phyloP scores from a whole-genome alignment of 2,113 vertebrate species.

The Caranx melampygus region DNA sequence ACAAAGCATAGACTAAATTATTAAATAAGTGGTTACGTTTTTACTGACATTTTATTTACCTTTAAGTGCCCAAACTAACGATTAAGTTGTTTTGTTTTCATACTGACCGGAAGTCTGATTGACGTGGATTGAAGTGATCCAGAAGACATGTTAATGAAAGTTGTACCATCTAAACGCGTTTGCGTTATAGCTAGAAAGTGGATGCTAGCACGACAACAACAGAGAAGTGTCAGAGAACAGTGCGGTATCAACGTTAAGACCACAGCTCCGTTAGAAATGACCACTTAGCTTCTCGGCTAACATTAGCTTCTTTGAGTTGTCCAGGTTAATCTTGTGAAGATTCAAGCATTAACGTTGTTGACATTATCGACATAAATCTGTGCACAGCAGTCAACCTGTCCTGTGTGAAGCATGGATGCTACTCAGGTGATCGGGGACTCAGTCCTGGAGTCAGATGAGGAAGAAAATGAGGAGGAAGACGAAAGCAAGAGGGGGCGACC shows the following conservation, averaged over 20 bases:
- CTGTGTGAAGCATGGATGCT: slow-evolving; percentile 77
- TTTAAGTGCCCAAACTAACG: background rate
- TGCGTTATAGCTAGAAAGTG: background rate
- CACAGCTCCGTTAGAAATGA: background rate
- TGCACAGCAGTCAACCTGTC: background rate
- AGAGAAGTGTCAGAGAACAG: background rate
- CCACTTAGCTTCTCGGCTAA: slow-evolving; percentile 13
- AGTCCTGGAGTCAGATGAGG: slow-evolving; percentile 73
- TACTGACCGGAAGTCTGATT: slow-evolving; percentile 33
- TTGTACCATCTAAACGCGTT: background rate
- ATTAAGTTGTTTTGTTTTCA: slow-evolving; percentile 9
- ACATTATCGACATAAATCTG: background rate
- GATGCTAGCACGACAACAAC: background rate
- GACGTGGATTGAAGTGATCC: background rate
- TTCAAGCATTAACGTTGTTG: background rate
- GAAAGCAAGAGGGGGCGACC: slow-evolving; percentile 43
- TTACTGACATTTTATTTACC: background rate
- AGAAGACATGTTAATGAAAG: slow-evolving; percentile 21
- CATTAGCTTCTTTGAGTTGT: slow-evolving; percentile 5
- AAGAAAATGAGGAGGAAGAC: slow-evolving; percentile 60
- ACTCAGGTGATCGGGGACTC: slow-evolving; percentile 82
- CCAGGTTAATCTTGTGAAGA: too few species aligned
- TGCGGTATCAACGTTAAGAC: background rate
- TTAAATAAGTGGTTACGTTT: background rate
- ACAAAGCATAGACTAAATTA: background rate